phyloP scores from a whole-genome alignment of 2,797 vertebrate genomes.

The Smutsia gigantea region DNA sequence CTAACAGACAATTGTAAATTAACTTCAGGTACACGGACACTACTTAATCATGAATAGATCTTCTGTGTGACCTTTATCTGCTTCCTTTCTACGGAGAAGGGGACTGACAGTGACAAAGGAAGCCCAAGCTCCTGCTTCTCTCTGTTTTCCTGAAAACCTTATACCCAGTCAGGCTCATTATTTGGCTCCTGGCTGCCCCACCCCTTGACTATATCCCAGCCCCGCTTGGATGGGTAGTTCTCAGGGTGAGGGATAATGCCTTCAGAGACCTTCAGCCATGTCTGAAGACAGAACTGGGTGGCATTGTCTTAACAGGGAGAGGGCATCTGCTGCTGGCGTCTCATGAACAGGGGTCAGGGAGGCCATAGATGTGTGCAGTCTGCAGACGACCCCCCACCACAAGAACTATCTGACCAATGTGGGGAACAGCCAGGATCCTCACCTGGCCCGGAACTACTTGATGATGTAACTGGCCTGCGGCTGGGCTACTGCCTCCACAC shows the following conservation, averaged over 20 bases:
- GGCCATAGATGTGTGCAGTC: background rate
- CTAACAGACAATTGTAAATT: constrained; percentile 15
- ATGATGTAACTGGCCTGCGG: no score
- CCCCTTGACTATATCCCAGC: background rate
- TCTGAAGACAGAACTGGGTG: background rate
- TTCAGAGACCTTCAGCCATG: background rate
- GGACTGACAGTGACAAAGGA: background rate
- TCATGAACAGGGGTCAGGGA: background rate
- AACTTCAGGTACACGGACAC: background rate
- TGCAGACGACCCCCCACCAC: background rate
- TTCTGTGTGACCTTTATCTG: background rate
- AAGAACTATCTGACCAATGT: background rate
- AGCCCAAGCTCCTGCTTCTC: background rate
- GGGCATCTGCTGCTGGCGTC: background rate
- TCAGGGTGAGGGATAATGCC: background rate
- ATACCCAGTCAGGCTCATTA: background rate
- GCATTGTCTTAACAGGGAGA: background rate
- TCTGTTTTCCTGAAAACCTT: background rate
- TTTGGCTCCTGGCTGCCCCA: background rate
- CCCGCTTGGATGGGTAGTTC: background rate
- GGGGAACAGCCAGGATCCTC: no score
- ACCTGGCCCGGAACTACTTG: no score
- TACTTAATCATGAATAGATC: background rate
- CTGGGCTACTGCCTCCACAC: no score
- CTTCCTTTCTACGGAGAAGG: background rate